phyloP scores from a whole-genome alignment of 1,140 invertebrate species.

The Colletes gigas region DNA sequence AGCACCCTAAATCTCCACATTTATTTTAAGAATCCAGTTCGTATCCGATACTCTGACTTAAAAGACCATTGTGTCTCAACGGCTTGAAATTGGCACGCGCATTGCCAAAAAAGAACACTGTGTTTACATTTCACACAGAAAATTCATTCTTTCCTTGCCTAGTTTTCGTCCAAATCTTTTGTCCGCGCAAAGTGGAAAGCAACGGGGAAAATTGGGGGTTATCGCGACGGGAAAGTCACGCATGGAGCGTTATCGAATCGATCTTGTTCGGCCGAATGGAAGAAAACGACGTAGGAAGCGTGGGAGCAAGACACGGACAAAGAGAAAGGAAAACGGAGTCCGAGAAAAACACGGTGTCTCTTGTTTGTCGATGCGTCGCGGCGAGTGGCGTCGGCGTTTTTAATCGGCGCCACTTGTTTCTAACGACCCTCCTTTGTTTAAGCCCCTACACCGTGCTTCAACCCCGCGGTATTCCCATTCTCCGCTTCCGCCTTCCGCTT shows the following conservation, averaged over 20 bases:
- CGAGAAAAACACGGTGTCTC: conserved; percentile 44
- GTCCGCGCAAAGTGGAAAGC: too few relatives aligned
- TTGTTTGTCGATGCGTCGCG: conserved; percentile 63
- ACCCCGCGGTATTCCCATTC: conserved; percentile 24
- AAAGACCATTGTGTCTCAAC: too few relatives aligned
- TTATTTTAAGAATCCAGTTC: too few relatives aligned
- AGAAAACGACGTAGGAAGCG: too few relatives aligned
- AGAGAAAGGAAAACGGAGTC: conserved; percentile 10
- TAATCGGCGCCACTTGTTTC: conserved; percentile 79
- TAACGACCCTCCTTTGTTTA: conserved; percentile 78
- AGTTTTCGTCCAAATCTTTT: too few relatives aligned
- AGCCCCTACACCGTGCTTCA: conserved; percentile 60
- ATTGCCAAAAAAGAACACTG: too few relatives aligned
- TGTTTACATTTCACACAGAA: too few relatives aligned
- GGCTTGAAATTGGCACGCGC: too few relatives aligned
- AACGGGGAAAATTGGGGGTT: background rate
- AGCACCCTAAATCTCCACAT: too few relatives aligned
- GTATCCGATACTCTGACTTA: too few relatives aligned
- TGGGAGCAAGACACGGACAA: background rate
- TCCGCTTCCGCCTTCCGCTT: background rate
- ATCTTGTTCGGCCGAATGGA: background rate
- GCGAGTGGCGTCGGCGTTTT: conserved; percentile 68
- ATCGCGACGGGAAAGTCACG: background rate
- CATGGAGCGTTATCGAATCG: background rate
- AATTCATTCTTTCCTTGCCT: too few relatives aligned